Percentiles rank a stretch among this genome's conserved stretches.
phyloP scores from a whole-genome alignment of 53 echinoderm and acorn worm genomes.

The Henricia sp. region DNA sequence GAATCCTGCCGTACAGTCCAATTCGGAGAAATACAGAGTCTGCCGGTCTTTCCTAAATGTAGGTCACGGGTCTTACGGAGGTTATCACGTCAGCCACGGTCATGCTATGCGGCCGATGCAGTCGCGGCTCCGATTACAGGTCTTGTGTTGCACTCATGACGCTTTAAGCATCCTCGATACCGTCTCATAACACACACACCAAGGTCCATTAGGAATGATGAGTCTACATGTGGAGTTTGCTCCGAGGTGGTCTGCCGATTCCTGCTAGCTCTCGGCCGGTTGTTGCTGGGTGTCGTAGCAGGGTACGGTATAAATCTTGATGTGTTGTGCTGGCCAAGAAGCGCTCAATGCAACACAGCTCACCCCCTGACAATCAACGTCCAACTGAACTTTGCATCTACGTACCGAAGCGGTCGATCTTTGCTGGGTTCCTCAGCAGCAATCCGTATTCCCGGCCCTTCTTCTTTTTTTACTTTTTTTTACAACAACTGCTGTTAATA shows the following conservation, averaged over 20 bases:
- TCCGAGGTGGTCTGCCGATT: background rate
- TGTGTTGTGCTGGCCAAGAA: background rate
- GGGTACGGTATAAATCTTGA: background rate
- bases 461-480: background rate
- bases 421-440: too few species aligned
- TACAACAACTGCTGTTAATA: background rate
- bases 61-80: background rate
- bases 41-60: background rate
- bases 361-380: background rate
- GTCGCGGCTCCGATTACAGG: background rate
- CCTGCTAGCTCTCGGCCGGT: background rate
- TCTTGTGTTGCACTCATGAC: background rate
- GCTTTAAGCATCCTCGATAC: background rate
- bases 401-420: background rate
- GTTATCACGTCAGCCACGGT: slow-evolving; percentile 15
- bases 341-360: background rate
- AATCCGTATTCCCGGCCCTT: background rate
- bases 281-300: too few species aligned
- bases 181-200: background rate
- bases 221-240: background rate
- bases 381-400: background rate
- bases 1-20: background rate
- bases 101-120: background rate
- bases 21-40: background rate
- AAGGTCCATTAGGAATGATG: background rate